Evolutionary conservation across 2,888 invertebrate species (phyloP).

Genomic region (Oligia latruncula): DNA sequence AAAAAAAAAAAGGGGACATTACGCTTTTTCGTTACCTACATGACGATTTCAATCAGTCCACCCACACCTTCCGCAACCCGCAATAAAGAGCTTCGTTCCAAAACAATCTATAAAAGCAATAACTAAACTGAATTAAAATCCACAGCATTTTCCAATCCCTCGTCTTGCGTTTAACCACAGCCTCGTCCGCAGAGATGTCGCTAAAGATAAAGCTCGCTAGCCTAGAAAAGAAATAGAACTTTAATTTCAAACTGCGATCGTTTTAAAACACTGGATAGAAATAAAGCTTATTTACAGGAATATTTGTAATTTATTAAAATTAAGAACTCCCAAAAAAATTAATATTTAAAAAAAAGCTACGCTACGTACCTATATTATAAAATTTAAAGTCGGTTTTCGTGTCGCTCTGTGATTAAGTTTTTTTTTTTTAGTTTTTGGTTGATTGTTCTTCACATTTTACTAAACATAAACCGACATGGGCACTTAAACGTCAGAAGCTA

Average conservation of each 20-base stretch:
- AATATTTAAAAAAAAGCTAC: no score
- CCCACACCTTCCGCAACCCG: background rate
- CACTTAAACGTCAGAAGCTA: no score
- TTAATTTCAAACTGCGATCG: conserved; percentile 13
- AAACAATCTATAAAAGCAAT: background rate
- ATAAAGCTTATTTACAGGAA: background rate
- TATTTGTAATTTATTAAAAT: background rate
- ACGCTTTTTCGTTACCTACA: background rate
- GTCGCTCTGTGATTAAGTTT: background rate
- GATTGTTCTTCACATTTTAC: background rate
- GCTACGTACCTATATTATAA: background rate
- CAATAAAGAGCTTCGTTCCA: background rate
- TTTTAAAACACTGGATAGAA: background rate
- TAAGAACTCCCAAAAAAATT: background rate
- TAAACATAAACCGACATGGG: no score
- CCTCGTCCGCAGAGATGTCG: conserved; percentile 35
- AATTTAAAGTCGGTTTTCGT: background rate
- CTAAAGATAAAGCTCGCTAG: conserved; percentile 33
- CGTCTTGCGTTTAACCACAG: conserved; percentile 30
- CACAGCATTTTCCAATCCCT: conserved; percentile 6
- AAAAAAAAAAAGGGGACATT: no score
- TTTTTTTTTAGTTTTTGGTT: background rate
- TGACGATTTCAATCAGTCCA: background rate
- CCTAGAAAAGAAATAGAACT: conserved; percentile 32
- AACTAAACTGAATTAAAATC: conserved; percentile 6